These are phyloP conservation scores for Drosophila busckii DNA, from an alignment of 1,140 invertebrate genomes.

Conservation along the genomic window DNA sequence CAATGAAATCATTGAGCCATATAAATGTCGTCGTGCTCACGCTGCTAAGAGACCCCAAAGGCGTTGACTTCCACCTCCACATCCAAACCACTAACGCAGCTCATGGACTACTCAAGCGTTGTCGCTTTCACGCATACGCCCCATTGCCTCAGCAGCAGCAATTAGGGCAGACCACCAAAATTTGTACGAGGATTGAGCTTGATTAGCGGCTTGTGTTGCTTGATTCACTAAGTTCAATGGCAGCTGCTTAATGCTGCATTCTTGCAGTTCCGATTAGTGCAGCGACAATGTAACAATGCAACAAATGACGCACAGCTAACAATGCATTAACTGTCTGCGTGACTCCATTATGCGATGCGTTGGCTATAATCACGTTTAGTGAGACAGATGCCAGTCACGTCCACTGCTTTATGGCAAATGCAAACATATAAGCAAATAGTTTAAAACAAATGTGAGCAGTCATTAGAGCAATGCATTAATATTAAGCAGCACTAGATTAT, in stretches of 20 bases:
- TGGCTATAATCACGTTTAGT: no score
- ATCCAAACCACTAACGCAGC: no score
- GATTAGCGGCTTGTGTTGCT: slow-evolving; percentile 24
- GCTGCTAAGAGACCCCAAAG: slow-evolving; percentile 16
- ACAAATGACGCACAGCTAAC: not conserved
- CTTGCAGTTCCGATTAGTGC: slow-evolving; percentile 12
- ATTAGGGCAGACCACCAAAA: slow-evolving; percentile 7
- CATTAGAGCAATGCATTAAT: no score
- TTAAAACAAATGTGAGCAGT: no score
- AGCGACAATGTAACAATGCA: no score
- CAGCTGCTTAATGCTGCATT: slow-evolving; percentile 11
- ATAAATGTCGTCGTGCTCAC: slow-evolving; percentile 11
- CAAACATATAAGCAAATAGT: no score
- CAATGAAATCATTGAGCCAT: slow-evolving; percentile 19
- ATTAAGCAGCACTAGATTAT: no score
- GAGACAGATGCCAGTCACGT: no score
- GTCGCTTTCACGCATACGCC: slow-evolving; percentile 55
- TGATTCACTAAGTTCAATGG: slow-evolving; percentile 21
- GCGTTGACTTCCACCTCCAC: slow-evolving; percentile 1
- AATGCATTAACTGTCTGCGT: not conserved
- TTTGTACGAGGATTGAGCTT: not conserved
- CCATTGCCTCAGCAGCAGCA: slow-evolving; percentile 45
- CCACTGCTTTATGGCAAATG: no score
- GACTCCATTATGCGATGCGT: no score
- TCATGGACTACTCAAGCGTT: no score